Base-by-base conservation (phyloP, 2,888 invertebrate genomes). In the Mamestra brassicae region DNA sequence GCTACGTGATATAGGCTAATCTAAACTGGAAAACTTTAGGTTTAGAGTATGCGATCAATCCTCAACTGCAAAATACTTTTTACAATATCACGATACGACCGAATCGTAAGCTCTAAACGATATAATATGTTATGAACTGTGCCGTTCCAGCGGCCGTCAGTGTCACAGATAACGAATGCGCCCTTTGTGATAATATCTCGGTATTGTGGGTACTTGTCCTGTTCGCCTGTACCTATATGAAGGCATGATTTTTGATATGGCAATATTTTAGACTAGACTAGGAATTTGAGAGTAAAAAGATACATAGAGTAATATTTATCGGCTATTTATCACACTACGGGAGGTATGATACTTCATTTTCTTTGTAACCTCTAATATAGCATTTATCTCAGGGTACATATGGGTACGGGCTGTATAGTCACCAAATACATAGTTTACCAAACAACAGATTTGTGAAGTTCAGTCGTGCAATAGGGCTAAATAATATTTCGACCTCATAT, bases 131-230 rank as follows among this genome's bases (percentile, higher is more conserved):
- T 79, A 85, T 80, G 77, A 76, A 85, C 82, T 80, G 80, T 87
- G 87, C 83, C 76, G 85, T 82, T 80, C 83, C 83, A 83, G 65
- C 80, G 80, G 60, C 80, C 87, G 85, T 87, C 87, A 87, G 87
- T 85, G 87, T 87, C 89, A 77, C 74, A 87, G 91, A 90, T 90
- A 92, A 90, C 90, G 86, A 89, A 90, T 88, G 86, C 84, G 87
- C 86, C 88, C 89, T 91, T 92, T 90, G 89, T 88, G 92, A 92
- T 92, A 90, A 86, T 81, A 91, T 92, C 91, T 85, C 70, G 71
- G 75, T 77, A 76, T 72, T 72, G 71, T 77, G 74, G 73, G 79
- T 75, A 71, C 73, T 84, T 76, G 75, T 63, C 60, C 73, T 62
- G 62, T 66, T 68, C 54, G 72, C 74, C 58, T 54, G 64, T 63